phyloP scores from a whole-genome alignment of 2,888 invertebrate genomes.

The Trachelus iudaicus region DNA sequence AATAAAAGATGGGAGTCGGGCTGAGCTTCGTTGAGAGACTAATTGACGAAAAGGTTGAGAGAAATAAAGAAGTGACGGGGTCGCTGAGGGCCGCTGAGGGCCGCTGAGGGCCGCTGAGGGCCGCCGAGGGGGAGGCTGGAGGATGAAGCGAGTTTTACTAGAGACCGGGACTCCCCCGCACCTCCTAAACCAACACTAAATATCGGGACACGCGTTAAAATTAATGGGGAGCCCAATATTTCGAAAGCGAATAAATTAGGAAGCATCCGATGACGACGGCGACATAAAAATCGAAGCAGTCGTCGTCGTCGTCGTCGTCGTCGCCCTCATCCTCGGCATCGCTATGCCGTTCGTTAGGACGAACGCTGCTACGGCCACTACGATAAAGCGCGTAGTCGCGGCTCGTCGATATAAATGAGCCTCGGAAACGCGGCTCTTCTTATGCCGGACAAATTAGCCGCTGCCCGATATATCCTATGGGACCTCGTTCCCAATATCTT shows the following conservation, averaged over 20 bases:
- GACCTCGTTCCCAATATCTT: neutral
- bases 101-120: neutral
- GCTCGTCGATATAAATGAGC: slow-evolving; percentile 34
- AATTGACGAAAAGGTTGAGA: slow-evolving; percentile 49
- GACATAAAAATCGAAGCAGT: slow-evolving; percentile 32
- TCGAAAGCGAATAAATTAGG: slow-evolving; percentile 44
- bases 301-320: slow-evolving; percentile 25
- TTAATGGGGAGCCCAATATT: slow-evolving; percentile 46
- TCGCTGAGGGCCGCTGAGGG: neutral
- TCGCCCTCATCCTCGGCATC: neutral
- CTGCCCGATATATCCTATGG: neutral
- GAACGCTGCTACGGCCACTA: no score
- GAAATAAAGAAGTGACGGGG: slow-evolving; percentile 14
- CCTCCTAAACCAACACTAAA: slow-evolving; percentile 22
- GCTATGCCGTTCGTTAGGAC: no score
- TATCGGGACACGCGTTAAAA: slow-evolving; percentile 41
- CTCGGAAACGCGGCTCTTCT: neutral
- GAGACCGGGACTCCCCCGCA: slow-evolving; percentile 35
- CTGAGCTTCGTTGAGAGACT: slow-evolving; percentile 45
- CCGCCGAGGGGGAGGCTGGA: neutral
- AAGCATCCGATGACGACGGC: slow-evolving; percentile 23
- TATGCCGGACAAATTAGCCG: neutral
- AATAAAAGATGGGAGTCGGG: neutral
- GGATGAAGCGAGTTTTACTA: neutral
- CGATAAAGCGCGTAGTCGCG: slow-evolving; percentile 21